Percentiles rank a stretch among this genome's conserved stretches.
phyloP scores from a whole-genome alignment of 2,113 vertebrate species.

The Peucedramus taeniatus region DNA sequence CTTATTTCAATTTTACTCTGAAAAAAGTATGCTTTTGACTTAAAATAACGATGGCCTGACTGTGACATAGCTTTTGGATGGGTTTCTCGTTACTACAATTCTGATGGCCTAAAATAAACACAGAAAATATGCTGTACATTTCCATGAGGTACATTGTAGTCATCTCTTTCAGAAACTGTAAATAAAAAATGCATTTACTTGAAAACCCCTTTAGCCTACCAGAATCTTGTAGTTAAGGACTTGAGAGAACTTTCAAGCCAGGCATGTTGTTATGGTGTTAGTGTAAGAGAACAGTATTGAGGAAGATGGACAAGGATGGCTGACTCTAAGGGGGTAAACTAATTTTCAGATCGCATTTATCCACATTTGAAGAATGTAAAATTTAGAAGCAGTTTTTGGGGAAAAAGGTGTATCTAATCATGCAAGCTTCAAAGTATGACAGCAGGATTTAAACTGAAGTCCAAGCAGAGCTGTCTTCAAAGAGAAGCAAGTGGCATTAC shows the following conservation, averaged over 20 bases:
- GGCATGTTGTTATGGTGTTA: not conserved
- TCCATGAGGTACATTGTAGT: not conserved
- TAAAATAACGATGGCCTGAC: not conserved
- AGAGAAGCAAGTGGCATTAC: not conserved
- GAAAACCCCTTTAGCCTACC: not conserved
- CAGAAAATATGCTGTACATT: not conserved
- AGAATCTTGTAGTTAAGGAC: not conserved
- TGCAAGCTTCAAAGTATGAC: not conserved
- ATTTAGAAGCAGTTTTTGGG: not conserved
- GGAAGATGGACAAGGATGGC: not conserved
- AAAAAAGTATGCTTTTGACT: not conserved
- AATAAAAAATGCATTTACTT: not conserved
- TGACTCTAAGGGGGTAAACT: not conserved
- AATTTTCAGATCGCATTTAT: not conserved
- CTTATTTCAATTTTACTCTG: not conserved
- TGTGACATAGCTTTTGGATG: not conserved
- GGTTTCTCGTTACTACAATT: not conserved
- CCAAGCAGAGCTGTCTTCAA: not conserved
- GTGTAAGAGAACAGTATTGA: not conserved
- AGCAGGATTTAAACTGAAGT: not conserved
- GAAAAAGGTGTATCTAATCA: not conserved
- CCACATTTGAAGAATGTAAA: not conserved
- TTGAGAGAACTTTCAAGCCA: not conserved
- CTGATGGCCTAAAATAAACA: not conserved
- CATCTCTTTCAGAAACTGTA: not conserved